phyloP scores from a whole-genome alignment of 2,797 vertebrate species.

The Denticeps clupeoides region DNA sequence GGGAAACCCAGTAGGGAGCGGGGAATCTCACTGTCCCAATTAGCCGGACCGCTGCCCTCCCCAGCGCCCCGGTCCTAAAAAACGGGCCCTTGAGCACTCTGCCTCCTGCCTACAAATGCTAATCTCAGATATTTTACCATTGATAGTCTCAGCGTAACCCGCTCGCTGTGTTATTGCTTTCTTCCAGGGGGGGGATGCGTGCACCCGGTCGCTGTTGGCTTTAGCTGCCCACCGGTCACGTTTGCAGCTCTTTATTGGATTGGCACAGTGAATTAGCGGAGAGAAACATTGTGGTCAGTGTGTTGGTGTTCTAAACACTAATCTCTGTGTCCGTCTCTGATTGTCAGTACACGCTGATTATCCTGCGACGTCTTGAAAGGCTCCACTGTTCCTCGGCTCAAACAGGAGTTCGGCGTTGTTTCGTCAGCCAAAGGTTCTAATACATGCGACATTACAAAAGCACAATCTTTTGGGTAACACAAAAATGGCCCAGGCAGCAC shows the following conservation, averaged over 20 bases:
- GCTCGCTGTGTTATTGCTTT: background rate
- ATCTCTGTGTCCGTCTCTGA: background rate
- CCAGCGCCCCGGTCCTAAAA: background rate
- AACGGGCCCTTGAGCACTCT: too few species aligned
- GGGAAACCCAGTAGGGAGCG: slow-evolving; percentile 32
- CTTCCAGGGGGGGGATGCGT: background rate
- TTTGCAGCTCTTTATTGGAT: slow-evolving; percentile 28
- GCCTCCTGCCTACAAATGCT: background rate
- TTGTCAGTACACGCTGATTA: slow-evolving; percentile 1
- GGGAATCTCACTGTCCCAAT: slow-evolving; percentile 32
- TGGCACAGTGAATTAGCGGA: slow-evolving; percentile 23
- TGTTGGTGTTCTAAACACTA: slow-evolving; percentile 21
- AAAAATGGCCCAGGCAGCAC: too few species aligned
- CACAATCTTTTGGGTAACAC: too few species aligned
- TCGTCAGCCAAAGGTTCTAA: too few species aligned
- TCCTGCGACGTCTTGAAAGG: slow-evolving; percentile 3
- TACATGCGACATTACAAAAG: too few species aligned
- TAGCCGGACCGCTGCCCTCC: slow-evolving; percentile 20
- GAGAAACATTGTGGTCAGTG: slow-evolving; percentile 36
- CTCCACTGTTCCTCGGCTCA: slow-evolving; percentile 1
- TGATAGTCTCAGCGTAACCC: too few species aligned
- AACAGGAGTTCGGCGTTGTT: too few species aligned
- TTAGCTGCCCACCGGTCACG: slow-evolving; percentile 14
- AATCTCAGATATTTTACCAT: background rate
- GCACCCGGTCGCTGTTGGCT: background rate